These are phyloP conservation scores for Rhinichthys klamathensis DNA, from an alignment of 2,113 vertebrate genomes.

Conservation along the genomic window DNA sequence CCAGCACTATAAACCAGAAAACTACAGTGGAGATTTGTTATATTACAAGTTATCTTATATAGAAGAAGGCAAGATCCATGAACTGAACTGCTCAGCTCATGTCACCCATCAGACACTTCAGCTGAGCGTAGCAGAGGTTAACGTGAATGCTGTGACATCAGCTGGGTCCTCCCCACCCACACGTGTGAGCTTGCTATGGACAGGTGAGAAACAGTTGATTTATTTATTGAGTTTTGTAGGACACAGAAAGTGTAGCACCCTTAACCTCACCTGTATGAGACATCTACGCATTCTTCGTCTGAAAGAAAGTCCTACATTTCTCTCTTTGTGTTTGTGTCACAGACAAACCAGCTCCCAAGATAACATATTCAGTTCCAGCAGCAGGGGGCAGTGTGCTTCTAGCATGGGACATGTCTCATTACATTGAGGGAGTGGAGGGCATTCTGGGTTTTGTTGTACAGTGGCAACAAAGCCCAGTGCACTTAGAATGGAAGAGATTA, in stretches of 20 bases:
- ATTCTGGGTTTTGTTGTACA: slow-evolving; percentile 66
- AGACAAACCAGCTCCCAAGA: slow-evolving; percentile 59
- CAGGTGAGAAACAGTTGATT: slow-evolving; percentile 64
- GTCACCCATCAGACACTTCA: slow-evolving; percentile 53
- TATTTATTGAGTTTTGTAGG: not conserved
- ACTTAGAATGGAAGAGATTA: slow-evolving; percentile 67
- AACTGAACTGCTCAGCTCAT: slow-evolving; percentile 47
- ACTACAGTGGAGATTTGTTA: slow-evolving; percentile 63
- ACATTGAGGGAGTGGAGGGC: not conserved
- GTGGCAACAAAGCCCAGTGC: slow-evolving; percentile 58
- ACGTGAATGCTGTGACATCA: slow-evolving; percentile 66
- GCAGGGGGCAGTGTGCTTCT: slow-evolving; percentile 53
- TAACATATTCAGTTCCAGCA: slow-evolving; percentile 46
- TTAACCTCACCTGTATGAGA: not conserved
- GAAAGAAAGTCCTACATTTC: not conserved
- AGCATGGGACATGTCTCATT: slow-evolving; percentile 61
- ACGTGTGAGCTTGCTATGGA: slow-evolving; percentile 59
- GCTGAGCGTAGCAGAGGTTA: slow-evolving; percentile 58
- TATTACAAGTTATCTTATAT: slow-evolving; percentile 62
- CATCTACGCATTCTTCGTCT: not conserved
- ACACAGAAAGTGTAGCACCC: not conserved
- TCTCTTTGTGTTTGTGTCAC: not conserved
- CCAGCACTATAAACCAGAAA: slow-evolving; percentile 62
- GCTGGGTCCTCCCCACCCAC: slow-evolving; percentile 71
- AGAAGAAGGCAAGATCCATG: slow-evolving; percentile 36